Base-by-base conservation (phyloP, 1,140 invertebrate species). In the Cryptotermes secundus region DNA sequence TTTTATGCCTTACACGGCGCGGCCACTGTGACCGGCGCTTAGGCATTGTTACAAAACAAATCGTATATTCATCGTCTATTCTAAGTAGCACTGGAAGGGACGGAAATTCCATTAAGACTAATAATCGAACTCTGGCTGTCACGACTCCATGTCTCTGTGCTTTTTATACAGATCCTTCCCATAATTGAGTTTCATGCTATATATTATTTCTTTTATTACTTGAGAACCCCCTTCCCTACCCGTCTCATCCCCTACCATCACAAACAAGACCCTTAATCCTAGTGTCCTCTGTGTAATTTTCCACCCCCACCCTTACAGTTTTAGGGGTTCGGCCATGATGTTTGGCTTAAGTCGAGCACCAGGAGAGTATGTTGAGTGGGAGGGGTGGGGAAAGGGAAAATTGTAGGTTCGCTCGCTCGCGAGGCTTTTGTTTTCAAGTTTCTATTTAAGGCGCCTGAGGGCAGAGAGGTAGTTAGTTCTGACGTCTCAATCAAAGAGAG, bases 401-500 rank as follows among this genome's bases (percentile, higher is more conserved):
- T 82, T 82, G 81, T 82, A 82, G 81, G 81, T 45, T 82, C 36
- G 35, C 36, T n/a, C 80, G 3, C 24, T 81, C 34, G 35, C 80
- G 79, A 26, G n/a, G n/a, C 81, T 82, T 82, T 82, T 82, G 42
- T 82, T 35, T 82, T 82, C 59, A 6, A 59, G 59, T 72, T 72
- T 72, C 81, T 38, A 38, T 82, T 31, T 38, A 45, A 82, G 36
- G 35, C 16, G 35, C 36, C n/a, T 31, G 81, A 31, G 81, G 38
- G 35, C 81, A 42, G 81, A 26, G 34, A 24, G 80, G 80, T 80
- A 34, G 81, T 38, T 38, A 49, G 81, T 82, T 82, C 14, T 82
- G 81, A 82, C 81, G 81, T 82, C 81, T 82, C 38, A 38, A 82
- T 82, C 81, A 45, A 45, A 45, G 38, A 38, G 81, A 42, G 38